phyloP scores from a whole-genome alignment of 2,797 vertebrate genomes.

The Eulemur mongoz region DNA sequence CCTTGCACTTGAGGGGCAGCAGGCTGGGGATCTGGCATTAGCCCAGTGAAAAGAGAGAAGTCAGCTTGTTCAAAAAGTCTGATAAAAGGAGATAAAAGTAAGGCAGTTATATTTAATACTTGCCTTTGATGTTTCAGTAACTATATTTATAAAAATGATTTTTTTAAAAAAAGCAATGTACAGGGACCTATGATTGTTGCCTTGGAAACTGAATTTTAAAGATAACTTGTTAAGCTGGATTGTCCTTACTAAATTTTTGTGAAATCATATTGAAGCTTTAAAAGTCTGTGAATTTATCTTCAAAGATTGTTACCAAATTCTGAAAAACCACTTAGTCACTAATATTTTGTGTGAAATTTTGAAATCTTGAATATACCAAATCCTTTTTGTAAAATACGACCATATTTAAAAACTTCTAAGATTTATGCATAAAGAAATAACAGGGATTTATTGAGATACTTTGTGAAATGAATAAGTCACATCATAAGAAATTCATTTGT shows the following conservation, averaged over 20 bases:
- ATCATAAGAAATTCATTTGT: slow-evolving; percentile 45
- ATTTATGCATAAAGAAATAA: slow-evolving; percentile 33
- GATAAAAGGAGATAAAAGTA: slow-evolving; percentile 77
- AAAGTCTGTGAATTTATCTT: slow-evolving; percentile 52
- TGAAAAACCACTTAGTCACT: slow-evolving; percentile 62
- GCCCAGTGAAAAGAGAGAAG: slow-evolving; percentile 59
- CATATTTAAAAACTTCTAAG: slow-evolving; percentile 38
- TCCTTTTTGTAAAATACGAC: slow-evolving; percentile 41
- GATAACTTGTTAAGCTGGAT: slow-evolving; percentile 82
- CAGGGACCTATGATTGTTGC: slow-evolving; percentile 81
- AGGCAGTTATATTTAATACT: slow-evolving; percentile 76
- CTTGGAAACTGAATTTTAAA: slow-evolving; percentile 86
- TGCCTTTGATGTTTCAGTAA: slow-evolving; percentile 70
- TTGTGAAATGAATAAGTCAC: slow-evolving; percentile 18
- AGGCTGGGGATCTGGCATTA: slow-evolving; percentile 58
- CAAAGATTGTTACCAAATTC: slow-evolving; percentile 53
- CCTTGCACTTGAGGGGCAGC: not conserved
- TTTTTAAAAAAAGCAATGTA: slow-evolving; percentile 76
- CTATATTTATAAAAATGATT: slow-evolving; percentile 77
- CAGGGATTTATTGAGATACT: slow-evolving; percentile 3
- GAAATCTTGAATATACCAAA: slow-evolving; percentile 38
- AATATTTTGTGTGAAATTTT: slow-evolving; percentile 61
- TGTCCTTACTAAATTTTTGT: slow-evolving; percentile 79
- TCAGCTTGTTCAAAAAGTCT: slow-evolving; percentile 40
- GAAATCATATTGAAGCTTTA: slow-evolving; percentile 63